These are phyloP conservation scores for Collichthys lucidus DNA, from an alignment of 2,113 vertebrate species.

Conservation along the genomic window DNA sequence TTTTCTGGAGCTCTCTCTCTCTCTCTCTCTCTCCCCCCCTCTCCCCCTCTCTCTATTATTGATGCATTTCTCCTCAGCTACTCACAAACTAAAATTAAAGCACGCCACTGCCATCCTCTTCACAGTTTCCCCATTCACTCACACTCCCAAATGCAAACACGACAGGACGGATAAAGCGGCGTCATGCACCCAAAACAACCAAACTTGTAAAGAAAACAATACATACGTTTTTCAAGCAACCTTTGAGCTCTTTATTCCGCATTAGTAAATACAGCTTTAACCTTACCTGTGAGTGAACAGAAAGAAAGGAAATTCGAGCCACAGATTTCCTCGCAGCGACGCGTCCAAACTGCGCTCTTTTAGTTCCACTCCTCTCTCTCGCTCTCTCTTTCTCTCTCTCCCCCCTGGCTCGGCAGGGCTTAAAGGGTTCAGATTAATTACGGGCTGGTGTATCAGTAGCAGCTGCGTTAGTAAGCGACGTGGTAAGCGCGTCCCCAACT, in stretches of 20 bases:
- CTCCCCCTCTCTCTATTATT: constrained; percentile 17
- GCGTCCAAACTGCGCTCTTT: constrained; percentile 64
- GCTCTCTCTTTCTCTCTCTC: no score
- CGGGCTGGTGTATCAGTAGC: constrained; percentile 28
- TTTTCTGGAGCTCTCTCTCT: no score
- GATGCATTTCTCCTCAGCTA: constrained; percentile 34
- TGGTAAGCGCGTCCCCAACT: constrained; percentile 50
- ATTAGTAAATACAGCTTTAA: constrained; percentile 6
- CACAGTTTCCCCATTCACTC: constrained; percentile 25
- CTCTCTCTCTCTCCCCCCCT: no score
- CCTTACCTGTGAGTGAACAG: constrained; percentile 77
- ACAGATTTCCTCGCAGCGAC: constrained; percentile 52
- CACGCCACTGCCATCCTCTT: constrained; percentile 14
- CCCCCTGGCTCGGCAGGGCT: constrained; percentile 10
- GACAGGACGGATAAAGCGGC: constrained; percentile 6
- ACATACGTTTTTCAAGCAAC: constrained; percentile 4
- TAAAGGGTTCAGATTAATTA: constrained; percentile 37
- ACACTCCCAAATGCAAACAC: background rate
- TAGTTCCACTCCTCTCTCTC: constrained; percentile 63
- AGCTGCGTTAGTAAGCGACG: constrained; percentile 37
- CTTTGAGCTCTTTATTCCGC: background rate
- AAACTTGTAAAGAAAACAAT: constrained; percentile 53
- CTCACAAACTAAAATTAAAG: constrained; percentile 59
- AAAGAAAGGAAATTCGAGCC: constrained; percentile 44
- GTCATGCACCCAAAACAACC: constrained; percentile 28